Percentiles rank a stretch among this genome's conserved stretches.
Conservation (phyloP, 2,113 vertebrate genomes). For the Hippotragus niger region DNA sequence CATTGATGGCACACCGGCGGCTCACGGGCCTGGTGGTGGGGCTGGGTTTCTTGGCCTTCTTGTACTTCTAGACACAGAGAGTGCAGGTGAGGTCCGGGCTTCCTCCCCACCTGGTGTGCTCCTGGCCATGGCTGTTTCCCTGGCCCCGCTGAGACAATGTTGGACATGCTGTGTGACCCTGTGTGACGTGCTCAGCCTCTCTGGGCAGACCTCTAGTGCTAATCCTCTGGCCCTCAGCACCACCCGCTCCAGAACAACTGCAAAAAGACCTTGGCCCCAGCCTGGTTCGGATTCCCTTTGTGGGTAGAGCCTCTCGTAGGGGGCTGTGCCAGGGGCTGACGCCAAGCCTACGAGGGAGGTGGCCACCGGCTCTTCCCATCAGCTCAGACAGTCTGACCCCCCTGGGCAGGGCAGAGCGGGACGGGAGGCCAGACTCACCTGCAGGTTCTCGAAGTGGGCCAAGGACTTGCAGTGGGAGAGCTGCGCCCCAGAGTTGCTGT, state of each 20-base stretch:
- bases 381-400: not conserved
- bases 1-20: constrained; percentile 50
- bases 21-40: constrained; percentile 56
- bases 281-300: not conserved
- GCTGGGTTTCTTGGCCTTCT: constrained; percentile 74
- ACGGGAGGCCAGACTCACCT: constrained; percentile 81
- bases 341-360: not conserved
- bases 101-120: not conserved
- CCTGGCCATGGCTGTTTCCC: not conserved
- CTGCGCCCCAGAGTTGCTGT: constrained; percentile 88
- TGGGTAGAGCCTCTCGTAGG: not conserved
- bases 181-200: not conserved
- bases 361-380: not conserved
- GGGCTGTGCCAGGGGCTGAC: not conserved
- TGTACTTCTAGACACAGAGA: constrained; percentile 80
- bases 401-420: not conserved
- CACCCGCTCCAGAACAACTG: not conserved
- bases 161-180: not conserved
- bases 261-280: not conserved
- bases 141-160: not conserved
- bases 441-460: constrained; percentile 95
- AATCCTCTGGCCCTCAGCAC: not conserved
- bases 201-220: not conserved
- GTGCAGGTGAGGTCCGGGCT: not conserved
- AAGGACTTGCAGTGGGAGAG: constrained; percentile 94